phyloP scores from a whole-genome alignment of 2,113 vertebrate genomes.

The Crocuta crocuta region DNA sequence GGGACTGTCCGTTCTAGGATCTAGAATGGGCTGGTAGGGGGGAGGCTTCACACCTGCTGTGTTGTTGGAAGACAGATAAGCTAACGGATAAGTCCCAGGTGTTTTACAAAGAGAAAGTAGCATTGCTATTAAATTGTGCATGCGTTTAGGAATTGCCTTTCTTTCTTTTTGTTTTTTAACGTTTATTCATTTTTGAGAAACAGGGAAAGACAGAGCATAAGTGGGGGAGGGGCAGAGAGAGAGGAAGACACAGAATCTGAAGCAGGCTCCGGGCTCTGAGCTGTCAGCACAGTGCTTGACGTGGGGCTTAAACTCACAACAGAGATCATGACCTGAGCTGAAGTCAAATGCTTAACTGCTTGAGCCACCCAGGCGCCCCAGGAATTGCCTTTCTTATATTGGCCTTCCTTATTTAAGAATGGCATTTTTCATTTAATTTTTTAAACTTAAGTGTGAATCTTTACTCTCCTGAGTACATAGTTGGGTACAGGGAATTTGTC shows the following conservation, averaged over 20 bases:
- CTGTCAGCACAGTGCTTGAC: too few relatives aligned
- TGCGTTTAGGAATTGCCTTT: background rate
- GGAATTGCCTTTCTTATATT: background rate
- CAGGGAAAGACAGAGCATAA: too few relatives aligned
- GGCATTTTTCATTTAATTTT: background rate
- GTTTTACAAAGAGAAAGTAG: background rate
- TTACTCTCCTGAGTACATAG: background rate
- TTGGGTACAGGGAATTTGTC: background rate
- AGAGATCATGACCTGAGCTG: too few relatives aligned
- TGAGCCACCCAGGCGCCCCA: too few relatives aligned
- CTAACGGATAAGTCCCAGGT: background rate
- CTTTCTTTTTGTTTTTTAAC: background rate
- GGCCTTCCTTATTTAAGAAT: background rate
- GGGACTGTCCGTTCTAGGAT: too few relatives aligned
- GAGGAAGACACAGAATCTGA: too few relatives aligned
- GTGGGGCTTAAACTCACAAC: too few relatives aligned
- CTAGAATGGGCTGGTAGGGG: background rate
- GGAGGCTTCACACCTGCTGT: rapidly evolving
- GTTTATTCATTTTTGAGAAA: too few relatives aligned
- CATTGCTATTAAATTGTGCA: background rate
- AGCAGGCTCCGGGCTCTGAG: too few relatives aligned
- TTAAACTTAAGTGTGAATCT: background rate
- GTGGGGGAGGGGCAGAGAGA: too few relatives aligned
- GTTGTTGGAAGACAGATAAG: background rate
- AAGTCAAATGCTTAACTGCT: too few relatives aligned